Conservation (phyloP, 2,888 invertebrate genomes). For the Pollenia labialis region DNA sequence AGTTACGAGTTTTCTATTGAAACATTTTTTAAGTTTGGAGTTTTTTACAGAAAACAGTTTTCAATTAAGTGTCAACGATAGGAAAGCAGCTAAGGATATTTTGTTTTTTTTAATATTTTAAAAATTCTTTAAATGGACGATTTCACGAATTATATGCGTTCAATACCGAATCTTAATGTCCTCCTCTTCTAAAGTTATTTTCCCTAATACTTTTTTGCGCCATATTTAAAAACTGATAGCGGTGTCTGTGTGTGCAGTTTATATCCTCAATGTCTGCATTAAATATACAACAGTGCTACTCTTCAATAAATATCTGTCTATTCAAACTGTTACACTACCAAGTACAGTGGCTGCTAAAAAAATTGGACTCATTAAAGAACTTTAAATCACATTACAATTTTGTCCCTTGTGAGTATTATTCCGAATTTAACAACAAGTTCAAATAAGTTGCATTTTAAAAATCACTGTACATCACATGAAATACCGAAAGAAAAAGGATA, state of each 20-base stretch:
- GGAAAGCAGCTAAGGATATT: too few relatives aligned
- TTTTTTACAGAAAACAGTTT: too few relatives aligned
- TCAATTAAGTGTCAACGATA: too few relatives aligned
- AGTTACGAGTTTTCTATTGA: too few relatives aligned
- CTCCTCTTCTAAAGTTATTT: background rate
- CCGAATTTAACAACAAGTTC: too few relatives aligned
- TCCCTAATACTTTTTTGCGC: background rate
- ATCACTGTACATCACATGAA: background rate
- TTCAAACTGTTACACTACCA: background rate
- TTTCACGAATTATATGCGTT: too few relatives aligned
- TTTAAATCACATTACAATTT: background rate
- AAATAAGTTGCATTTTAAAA: background rate
- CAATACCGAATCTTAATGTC: background rate
- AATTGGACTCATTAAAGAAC: background rate
- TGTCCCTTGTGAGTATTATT: background rate
- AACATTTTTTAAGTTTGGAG: too few relatives aligned
- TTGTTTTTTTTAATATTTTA: too few relatives aligned
- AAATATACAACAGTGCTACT: constrained; percentile 9
- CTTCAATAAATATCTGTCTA: constrained; percentile 7
- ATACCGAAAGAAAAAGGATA: background rate
- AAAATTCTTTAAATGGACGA: too few relatives aligned
- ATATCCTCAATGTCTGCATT: constrained; percentile 59
- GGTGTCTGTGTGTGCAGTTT: constrained; percentile 26
- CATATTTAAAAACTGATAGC: background rate
- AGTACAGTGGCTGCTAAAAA: constrained; percentile 25